A percentile compares a stretch with the other conserved stretches of the same genome.
Evolutionary conservation across 2,888 invertebrate genomes (phyloP).

Genomic region (Phymatocera aterrima): DNA sequence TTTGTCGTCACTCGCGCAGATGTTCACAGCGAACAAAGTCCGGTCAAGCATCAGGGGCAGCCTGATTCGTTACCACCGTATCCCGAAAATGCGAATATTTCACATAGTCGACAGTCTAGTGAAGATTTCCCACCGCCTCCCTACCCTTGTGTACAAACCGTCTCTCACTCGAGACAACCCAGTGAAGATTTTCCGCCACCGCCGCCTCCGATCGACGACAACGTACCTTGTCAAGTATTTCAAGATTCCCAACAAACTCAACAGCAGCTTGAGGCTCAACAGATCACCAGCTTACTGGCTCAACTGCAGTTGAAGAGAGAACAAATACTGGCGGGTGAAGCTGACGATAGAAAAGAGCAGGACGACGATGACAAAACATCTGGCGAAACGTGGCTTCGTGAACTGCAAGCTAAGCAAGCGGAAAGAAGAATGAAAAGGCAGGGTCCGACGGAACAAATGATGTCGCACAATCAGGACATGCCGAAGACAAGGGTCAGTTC

Average conservation of each 20-base stretch:
- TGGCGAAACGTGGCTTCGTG: conserved; percentile 84
- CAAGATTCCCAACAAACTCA: conserved; percentile 63
- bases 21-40: conserved; percentile 89
- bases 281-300: conserved; percentile 66
- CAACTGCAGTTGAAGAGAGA: conserved; percentile 74
- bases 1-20: conserved; percentile 89
- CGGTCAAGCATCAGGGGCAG: conserved; percentile 75
- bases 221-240: conserved; percentile 69
- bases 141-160: conserved; percentile 87
- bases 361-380: conserved; percentile 68
- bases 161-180: conserved; percentile 88
- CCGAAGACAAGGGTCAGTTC: conserved; percentile 57
- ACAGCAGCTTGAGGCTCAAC: conserved; percentile 67
- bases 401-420: conserved; percentile 88
- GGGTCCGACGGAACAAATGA: conserved; percentile 54
- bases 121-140: conserved; percentile 82
- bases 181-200: conserved; percentile 94
- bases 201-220: conserved; percentile 86
- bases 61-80: conserved; percentile 78
- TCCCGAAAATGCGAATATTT: conserved; percentile 72
- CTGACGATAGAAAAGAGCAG: conserved; percentile 64
- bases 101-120: conserved; percentile 76
- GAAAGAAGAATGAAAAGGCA: conserved; percentile 78
- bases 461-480: conserved; percentile 69
- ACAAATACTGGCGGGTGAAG: conserved; percentile 67